These are phyloP conservation scores for Microplitis deprimator DNA, from an alignment of 2,888 invertebrate species.

Conservation along the genomic window DNA sequence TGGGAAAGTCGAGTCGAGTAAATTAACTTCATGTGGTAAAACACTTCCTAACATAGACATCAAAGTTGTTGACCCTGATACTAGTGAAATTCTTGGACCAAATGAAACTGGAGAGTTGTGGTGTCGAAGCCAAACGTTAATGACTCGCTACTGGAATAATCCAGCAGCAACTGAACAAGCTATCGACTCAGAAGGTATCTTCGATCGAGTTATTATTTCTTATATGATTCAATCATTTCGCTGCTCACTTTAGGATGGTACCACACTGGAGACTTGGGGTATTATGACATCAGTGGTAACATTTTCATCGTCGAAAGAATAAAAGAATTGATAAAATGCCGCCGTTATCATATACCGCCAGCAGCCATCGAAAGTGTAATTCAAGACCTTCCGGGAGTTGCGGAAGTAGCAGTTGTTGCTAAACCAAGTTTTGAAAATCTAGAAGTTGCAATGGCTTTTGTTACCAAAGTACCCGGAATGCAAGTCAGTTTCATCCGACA, in stretches of 20 bases:
- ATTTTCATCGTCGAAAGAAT: slow-evolving; percentile 63
- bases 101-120: slow-evolving; percentile 52
- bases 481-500: slow-evolving; percentile 3
- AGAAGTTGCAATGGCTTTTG: slow-evolving; percentile 63
- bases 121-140: slow-evolving; percentile 46
- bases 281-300: slow-evolving; percentile 59
- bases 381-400: slow-evolving; percentile 57
- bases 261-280: slow-evolving; percentile 64
- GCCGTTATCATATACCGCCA: slow-evolving; percentile 63
- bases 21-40: slow-evolving; percentile 51
- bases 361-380: slow-evolving; percentile 61
- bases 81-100: slow-evolving; percentile 48
- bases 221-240: neutral
- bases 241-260: slow-evolving; percentile 57
- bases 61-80: slow-evolving; percentile 52
- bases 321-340: slow-evolving; percentile 63
- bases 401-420: slow-evolving; percentile 62
- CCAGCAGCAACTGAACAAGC: slow-evolving; percentile 49
- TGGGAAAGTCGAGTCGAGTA: slow-evolving; percentile 12
- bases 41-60: slow-evolving; percentile 43
- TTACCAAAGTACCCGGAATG: slow-evolving; percentile 47
- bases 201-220: neutral
- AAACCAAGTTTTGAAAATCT: slow-evolving; percentile 58
- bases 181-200: slow-evolving; percentile 53
- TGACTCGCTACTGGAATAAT: slow-evolving; percentile 52